A percentile compares a stretch with the other conserved stretches of the same genome.
Conservation (phyloP, 2,888 invertebrate genomes). For the Erannis defoliaria region DNA sequence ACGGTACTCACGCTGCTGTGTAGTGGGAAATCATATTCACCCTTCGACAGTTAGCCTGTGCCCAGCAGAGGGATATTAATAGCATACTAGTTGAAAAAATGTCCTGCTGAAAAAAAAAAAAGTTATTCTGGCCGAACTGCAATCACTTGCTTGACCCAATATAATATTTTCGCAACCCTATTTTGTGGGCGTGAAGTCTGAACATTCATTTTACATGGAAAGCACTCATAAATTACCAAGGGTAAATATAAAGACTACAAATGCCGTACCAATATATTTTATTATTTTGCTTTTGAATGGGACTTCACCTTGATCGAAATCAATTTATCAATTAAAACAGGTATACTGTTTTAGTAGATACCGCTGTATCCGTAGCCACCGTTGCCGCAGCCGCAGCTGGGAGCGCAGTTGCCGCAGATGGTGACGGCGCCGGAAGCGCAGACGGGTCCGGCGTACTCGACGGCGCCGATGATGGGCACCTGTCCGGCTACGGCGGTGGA, state of each 20-base stretch:
- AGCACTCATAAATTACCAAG: neutral
- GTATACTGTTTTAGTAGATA: neutral
- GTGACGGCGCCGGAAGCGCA: constrained; percentile 35
- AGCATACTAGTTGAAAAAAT: no score
- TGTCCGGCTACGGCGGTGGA: constrained; percentile 32
- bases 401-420: constrained; percentile 24
- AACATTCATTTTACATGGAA: no score
- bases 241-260: neutral
- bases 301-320: neutral
- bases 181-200: no score
- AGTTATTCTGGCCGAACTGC: no score
- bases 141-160: no score
- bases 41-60: no score
- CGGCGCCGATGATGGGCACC: constrained; percentile 41
- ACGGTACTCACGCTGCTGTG: no score
- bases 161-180: no score
- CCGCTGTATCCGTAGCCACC: neutral
- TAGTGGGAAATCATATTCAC: no score
- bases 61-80: no score
- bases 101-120: no score
- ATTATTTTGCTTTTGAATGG: neutral
- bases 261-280: neutral
- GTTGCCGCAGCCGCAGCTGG: constrained; percentile 11
- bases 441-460: constrained; percentile 33
- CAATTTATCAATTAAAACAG: neutral